Percentiles rank a stretch among this genome's conserved stretches.
Conservation (phyloP, 2,113 vertebrate genomes). For the Gavia stellata region DNA sequence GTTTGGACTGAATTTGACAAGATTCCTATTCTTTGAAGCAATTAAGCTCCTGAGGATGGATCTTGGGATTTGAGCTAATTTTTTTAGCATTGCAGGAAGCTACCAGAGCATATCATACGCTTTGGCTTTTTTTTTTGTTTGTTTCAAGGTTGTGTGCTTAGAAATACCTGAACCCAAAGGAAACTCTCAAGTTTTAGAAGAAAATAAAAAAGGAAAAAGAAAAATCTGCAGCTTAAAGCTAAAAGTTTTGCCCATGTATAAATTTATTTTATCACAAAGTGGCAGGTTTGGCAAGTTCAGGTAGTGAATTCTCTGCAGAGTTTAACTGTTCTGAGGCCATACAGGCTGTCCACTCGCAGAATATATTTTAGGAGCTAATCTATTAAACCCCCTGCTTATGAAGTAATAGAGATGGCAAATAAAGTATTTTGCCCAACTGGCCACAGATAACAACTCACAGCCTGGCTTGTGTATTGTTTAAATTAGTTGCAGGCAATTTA, state of each 20-base stretch:
- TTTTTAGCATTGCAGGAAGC: conserved; percentile 71
- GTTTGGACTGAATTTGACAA: conserved; percentile 85
- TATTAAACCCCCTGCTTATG: neutral
- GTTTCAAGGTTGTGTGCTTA: conserved; percentile 32
- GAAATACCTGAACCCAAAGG: neutral
- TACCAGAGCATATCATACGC: conserved; percentile 72
- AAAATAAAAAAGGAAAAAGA: neutral
- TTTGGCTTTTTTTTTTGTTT: conserved; percentile 68
- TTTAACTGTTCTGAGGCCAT: neutral
- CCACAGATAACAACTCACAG: neutral
- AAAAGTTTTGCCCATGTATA: neutral
- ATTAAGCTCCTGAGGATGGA: conserved; percentile 87
- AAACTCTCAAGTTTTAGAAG: neutral
- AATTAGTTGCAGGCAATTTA: neutral
- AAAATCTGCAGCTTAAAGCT: neutral
- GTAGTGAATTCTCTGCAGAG: neutral
- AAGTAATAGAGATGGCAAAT: neutral
- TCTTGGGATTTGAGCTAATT: conserved; percentile 82
- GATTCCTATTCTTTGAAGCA: conserved; percentile 86
- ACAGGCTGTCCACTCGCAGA: neutral
- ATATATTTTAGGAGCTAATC: neutral
- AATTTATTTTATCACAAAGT: neutral
- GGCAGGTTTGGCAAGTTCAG: neutral
- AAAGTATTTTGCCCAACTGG: neutral
- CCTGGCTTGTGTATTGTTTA: neutral